phyloP scores from a whole-genome alignment of 2,797 vertebrate species.

The Trachops cirrhosus region DNA sequence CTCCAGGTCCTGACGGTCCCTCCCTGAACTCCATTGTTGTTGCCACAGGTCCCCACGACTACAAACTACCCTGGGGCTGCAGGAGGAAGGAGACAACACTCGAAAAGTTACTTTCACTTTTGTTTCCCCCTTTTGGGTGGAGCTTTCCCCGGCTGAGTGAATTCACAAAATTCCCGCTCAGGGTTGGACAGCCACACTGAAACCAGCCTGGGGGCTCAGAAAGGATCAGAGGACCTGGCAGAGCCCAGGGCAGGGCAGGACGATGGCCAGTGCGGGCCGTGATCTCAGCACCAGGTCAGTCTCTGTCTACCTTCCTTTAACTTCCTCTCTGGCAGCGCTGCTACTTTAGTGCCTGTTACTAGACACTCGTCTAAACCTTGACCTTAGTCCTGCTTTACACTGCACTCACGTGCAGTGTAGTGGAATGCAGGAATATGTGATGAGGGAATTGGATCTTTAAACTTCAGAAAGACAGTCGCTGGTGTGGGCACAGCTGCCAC shows the following conservation, averaged over 20 bases:
- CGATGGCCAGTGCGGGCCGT: background rate
- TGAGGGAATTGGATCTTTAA: background rate
- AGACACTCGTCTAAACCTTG: background rate
- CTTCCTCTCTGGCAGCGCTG: fast-evolving
- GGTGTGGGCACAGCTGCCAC: background rate
- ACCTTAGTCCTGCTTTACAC: fast-evolving
- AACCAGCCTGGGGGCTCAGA: background rate
- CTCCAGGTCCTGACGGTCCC: background rate
- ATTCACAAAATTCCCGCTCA: background rate
- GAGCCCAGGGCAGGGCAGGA: fast-evolving
- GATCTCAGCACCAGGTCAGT: conserved; percentile 42
- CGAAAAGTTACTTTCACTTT: conserved; percentile 51
- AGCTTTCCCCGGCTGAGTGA: background rate
- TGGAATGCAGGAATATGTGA: fast-evolving
- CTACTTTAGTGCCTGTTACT: background rate
- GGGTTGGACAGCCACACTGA: background rate
- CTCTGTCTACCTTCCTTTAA: background rate
- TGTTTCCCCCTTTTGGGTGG: conserved; percentile 21
- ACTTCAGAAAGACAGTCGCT: background rate
- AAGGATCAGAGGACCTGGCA: background rate
- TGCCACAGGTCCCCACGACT: background rate
- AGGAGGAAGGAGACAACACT: too few species aligned
- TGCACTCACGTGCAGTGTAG: fast-evolving
- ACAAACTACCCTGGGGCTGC: too few species aligned
- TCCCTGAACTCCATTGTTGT: too few species aligned